Evolutionary conservation across 2,888 invertebrate genomes (phyloP), one percentile per base, ranked within the genome.

Genomic region (Tetheella fluctuosa): DNA sequence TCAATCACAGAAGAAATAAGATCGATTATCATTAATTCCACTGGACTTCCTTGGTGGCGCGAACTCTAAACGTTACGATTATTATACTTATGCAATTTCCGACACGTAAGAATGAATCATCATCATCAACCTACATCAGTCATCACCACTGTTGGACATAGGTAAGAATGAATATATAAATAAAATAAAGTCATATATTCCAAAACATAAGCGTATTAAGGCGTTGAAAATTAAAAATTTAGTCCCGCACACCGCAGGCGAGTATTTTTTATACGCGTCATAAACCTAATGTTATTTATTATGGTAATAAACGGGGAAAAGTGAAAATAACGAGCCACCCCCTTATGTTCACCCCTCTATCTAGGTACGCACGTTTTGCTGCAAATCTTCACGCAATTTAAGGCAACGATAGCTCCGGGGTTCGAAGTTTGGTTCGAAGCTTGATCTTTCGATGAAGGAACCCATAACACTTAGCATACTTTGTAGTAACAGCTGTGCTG

Each of bases 281-380:
- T 76, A 76, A 76, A 75, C 72, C 69, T 74, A 75, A 76, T 75
- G 75, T 76, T 76, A 76, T 76, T 76, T 76, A 76, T 76, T 73
- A 77, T 69, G 64, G 75, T 67, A 73, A 76, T 76, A 76, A 76
- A 76, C 65, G 68, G 62, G 63, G 69, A 63, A 70, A 73, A 76
- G 73, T 74, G 69, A 72, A 76, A 76, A 74, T 75, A 76, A 72
- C 67, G 69, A 68, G 67, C 62, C 58, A 59, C 63, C 58, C 60
- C 62, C n/a, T 52, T 23, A 23, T 23, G 53, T 54, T 58, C 62
- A 39, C 25, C 20, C 58, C 67, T n/a, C 61, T 42, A 59, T 62
- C 59, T 65, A 53, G 34, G 61, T 55, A 20, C 64, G 61, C 63
- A 63, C 60, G 58, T 65, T 34, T 53, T 62, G 62, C 65, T 68